phyloP scores from a whole-genome alignment of 2,113 vertebrate genomes.

The Hemichromis elongatus region DNA sequence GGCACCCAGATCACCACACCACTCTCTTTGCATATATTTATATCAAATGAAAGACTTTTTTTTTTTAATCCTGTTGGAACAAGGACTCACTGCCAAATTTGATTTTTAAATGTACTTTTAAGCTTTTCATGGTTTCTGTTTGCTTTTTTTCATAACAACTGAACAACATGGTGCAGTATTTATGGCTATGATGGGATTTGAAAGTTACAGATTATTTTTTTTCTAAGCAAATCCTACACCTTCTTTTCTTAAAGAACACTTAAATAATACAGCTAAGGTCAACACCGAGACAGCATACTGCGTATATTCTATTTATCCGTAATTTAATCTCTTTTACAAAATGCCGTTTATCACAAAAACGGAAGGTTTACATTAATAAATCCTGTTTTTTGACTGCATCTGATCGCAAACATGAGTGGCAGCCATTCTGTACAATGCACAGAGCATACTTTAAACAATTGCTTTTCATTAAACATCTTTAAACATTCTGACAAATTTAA shows the following conservation, averaged over 20 bases:
- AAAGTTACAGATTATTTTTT: constrained; percentile 63
- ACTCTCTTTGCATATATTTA: constrained; percentile 73
- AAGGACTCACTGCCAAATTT: constrained; percentile 66
- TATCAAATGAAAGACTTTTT: constrained; percentile 71
- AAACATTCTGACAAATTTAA: constrained; percentile 71
- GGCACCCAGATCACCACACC: constrained; percentile 71
- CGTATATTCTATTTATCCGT: background rate
- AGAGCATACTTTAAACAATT: constrained; percentile 42
- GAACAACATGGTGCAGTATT: constrained; percentile 59
- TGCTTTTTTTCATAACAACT: constrained; percentile 59
- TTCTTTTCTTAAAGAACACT: constrained; percentile 16
- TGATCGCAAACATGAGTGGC: background rate
- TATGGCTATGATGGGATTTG: constrained; percentile 62
- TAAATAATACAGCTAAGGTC: constrained; percentile 25
- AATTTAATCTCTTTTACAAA: constrained; percentile 4
- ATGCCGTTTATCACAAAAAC: background rate
- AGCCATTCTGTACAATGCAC: background rate
- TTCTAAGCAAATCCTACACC: constrained; percentile 33
- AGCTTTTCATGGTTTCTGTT: constrained; percentile 62
- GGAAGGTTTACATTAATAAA: background rate
- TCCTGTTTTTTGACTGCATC: background rate
- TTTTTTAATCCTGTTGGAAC: constrained; percentile 69
- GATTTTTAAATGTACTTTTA: constrained; percentile 72
- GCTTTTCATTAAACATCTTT: constrained; percentile 57
- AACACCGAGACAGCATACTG: background rate